These are phyloP conservation scores for Drosophila incognita DNA, from an alignment of 2,888 invertebrate genomes.

Conservation along the genomic window DNA sequence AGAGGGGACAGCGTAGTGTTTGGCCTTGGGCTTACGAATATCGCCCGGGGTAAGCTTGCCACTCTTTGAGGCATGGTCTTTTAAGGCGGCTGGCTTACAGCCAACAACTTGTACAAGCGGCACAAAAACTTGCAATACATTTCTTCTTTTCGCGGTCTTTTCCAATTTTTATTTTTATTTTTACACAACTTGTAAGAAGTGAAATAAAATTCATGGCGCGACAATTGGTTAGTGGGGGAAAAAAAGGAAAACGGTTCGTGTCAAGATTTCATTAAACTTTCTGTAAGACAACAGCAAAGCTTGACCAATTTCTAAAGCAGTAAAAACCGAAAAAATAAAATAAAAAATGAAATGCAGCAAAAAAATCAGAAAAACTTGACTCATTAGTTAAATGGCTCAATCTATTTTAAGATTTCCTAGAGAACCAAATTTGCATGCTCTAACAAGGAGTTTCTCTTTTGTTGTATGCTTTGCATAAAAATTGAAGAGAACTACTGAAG, in stretches of 20 bases:
- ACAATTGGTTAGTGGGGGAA: constrained; percentile 53
- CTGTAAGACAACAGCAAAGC: constrained; percentile 60
- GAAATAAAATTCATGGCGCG: constrained; percentile 79
- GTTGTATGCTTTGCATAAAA: neutral
- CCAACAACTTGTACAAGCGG: constrained; percentile 70
- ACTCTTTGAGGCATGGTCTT: constrained; percentile 28
- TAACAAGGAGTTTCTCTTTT: constrained; percentile 1
- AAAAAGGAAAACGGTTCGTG: constrained; percentile 52
- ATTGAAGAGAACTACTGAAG: neutral
- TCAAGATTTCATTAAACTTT: constrained; percentile 81
- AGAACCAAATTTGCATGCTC: constrained; percentile 22
- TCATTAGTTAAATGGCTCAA: constrained; percentile 78
- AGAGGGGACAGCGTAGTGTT: constrained; percentile 53
- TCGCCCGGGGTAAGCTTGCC: constrained; percentile 42
- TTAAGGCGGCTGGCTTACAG: constrained; percentile 62
- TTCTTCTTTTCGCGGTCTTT: constrained; percentile 28
- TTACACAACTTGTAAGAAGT: constrained; percentile 58
- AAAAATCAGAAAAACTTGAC: constrained; percentile 59
- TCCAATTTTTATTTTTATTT: constrained; percentile 31
- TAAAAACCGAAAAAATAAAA: neutral
- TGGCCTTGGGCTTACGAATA: constrained; percentile 57
- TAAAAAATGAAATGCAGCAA: neutral
- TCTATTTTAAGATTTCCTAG: constrained; percentile 52
- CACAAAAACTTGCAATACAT: constrained; percentile 52
- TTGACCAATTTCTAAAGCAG: constrained; percentile 53